phyloP scores from a whole-genome alignment of 2,797 vertebrate species.

The Melanotaenia maccullochi region DNA sequence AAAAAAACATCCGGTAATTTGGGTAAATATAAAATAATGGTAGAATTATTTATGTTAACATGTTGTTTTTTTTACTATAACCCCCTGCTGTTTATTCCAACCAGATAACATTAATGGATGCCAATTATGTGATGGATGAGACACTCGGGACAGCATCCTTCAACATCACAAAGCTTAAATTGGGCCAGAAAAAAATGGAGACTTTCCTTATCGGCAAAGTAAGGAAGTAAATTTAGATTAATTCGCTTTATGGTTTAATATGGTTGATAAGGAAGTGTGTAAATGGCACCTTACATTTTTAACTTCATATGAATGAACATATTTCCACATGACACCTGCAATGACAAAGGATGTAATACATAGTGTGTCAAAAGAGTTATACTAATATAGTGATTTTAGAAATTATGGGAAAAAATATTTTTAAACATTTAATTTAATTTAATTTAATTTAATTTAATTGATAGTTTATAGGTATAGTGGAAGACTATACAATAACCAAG shows the following conservation, averaged over 20 bases:
- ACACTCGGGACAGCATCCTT: conserved; percentile 90
- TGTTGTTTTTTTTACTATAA: neutral
- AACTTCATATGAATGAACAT: neutral
- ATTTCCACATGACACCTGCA: neutral
- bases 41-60: neutral
- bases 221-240: conserved; percentile 56
- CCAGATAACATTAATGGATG: conserved; percentile 97
- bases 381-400: no score
- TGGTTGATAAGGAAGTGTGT: neutral
- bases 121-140: conserved; percentile 98
- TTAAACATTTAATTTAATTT: no score
- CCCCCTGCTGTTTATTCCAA: conserved; percentile 43
- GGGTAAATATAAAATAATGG: neutral
- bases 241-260: neutral
- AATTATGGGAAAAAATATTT: no score
- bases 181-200: conserved; percentile 87
- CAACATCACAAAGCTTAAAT: conserved; percentile 84
- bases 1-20: neutral
- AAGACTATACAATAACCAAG: conserved; percentile 27
- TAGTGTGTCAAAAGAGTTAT: neutral
- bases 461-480: no score
- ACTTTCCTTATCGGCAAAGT: conserved; percentile 91
- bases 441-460: no score
- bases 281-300: neutral
- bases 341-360: neutral